Evolutionary conservation across 1,140 invertebrate genomes (phyloP).

Genomic region (Pinna nobilis): DNA sequence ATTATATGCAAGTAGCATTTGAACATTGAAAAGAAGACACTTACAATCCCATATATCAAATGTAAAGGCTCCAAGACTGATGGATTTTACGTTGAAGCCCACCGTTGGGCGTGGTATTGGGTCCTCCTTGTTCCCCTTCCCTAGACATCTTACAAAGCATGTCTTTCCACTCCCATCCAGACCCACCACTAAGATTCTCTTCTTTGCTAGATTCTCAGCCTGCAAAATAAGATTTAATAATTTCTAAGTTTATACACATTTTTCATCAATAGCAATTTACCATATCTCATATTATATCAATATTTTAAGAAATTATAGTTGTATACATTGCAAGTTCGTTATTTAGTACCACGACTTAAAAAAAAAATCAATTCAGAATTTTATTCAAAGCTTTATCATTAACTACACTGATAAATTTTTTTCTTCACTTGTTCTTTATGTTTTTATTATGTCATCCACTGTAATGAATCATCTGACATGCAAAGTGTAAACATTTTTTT

Average conservation of each 20-base stretch:
- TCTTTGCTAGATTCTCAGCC: conserved; percentile 9
- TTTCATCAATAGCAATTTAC: background rate
- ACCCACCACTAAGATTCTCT: conserved; percentile 23
- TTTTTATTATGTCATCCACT: background rate
- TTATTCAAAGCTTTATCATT: background rate
- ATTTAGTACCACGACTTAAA: background rate
- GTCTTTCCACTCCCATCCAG: conserved; percentile 30
- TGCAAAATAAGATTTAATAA: background rate
- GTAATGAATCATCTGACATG: background rate
- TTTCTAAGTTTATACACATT: background rate
- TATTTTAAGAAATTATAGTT: background rate
- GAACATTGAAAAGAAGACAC: background rate
- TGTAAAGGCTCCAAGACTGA: conserved; percentile 1
- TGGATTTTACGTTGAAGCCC: conserved; percentile 27
- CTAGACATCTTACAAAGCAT: conserved; percentile 20
- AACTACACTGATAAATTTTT: background rate
- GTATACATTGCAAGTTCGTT: background rate
- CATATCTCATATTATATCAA: background rate
- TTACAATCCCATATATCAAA: conserved; percentile 35
- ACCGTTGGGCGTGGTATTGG: conserved; percentile 13
- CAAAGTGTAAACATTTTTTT: background rate
- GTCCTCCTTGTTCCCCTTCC: conserved; percentile 16
- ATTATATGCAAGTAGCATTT: background rate
- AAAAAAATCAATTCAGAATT: background rate
- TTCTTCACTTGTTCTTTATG: background rate